These are phyloP conservation scores for Chalcosyrphus nemorum DNA, from an alignment of 2,888 invertebrate genomes.

Conservation along the genomic window DNA sequence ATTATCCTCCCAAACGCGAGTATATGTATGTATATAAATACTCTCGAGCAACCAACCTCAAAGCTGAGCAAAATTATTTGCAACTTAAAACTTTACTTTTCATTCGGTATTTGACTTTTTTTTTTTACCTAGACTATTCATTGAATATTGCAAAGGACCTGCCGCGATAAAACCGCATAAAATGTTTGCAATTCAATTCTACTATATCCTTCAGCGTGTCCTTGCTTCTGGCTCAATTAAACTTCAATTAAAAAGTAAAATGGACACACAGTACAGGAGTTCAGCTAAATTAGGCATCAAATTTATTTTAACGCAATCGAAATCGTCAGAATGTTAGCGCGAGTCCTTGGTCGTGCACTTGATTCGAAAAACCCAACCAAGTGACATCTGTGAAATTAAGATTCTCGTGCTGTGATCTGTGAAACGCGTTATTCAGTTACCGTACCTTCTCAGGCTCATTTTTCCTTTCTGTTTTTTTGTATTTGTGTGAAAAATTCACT, in stretches of 20 bases:
- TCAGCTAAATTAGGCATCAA: slow-evolving; percentile 33
- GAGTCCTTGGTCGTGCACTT: too few relatives aligned
- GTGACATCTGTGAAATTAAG: slow-evolving; percentile 35
- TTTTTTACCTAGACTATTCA: not conserved
- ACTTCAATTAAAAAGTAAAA: slow-evolving; percentile 24
- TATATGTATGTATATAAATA: not conserved
- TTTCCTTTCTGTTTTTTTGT: slow-evolving; percentile 8
- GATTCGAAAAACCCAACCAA: slow-evolving; percentile 32
- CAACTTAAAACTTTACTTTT: not conserved
- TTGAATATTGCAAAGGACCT: not conserved
- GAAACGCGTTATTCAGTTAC: slow-evolving; percentile 34
- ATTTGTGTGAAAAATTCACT: not conserved
- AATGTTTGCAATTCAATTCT: slow-evolving; percentile 10
- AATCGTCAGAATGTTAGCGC: not conserved
- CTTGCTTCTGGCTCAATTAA: slow-evolving; percentile 34
- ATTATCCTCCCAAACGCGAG: too few relatives aligned
- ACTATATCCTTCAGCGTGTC: not conserved
- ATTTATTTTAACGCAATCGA: slow-evolving; percentile 2
- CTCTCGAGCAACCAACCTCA: not conserved
- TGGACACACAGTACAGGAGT: not conserved
- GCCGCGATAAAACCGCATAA: not conserved
- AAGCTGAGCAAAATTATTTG: slow-evolving; percentile 9
- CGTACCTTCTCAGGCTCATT: slow-evolving; percentile 13
- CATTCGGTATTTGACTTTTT: not conserved
- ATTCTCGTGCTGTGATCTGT: slow-evolving; percentile 8